Percentiles rank a stretch among this genome's conserved stretches.
phyloP scores from a whole-genome alignment of 2,888 invertebrate genomes.

The Yponomeuta evonymella region DNA sequence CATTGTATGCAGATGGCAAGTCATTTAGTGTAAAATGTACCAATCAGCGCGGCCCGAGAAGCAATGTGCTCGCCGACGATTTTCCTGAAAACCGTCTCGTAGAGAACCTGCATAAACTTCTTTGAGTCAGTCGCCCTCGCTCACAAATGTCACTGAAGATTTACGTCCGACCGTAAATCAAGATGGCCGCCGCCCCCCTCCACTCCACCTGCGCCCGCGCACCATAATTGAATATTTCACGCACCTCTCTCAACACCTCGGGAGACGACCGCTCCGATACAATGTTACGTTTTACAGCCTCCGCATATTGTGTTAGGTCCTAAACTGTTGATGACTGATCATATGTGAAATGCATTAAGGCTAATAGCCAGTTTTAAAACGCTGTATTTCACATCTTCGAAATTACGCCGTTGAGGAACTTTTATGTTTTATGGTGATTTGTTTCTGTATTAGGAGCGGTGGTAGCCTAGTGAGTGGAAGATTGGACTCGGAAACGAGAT shows the following conservation, averaged over 20 bases:
- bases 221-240: conserved; percentile 74
- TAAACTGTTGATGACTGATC: conserved; percentile 74
- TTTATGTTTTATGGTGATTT: conserved; percentile 71
- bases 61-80: conserved; percentile 39
- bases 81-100: conserved; percentile 58
- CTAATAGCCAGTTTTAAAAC: conserved; percentile 68
- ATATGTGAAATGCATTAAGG: conserved; percentile 62
- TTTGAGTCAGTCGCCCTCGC: conserved; percentile 21
- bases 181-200: conserved; percentile 59
- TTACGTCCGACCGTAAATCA: conserved; percentile 73
- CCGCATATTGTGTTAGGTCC: conserved; percentile 69
- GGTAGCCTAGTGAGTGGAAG: no score
- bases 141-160: conserved; percentile 72
- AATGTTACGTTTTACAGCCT: conserved; percentile 69
- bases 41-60: not conserved
- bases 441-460: conserved; percentile 52
- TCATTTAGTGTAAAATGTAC: not conserved
- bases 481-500: no score
- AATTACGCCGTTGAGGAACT: conserved; percentile 57
- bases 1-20: not conserved
- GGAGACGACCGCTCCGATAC: conserved; percentile 51
- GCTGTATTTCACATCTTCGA: conserved; percentile 70
- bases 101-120: conserved; percentile 33
- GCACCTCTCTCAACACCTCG: conserved; percentile 72
- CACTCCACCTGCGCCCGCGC: conserved; percentile 66